Evolutionary conservation across 2,797 vertebrate genomes (phyloP).

Genomic region (Uromys caudimaculatus): DNA sequence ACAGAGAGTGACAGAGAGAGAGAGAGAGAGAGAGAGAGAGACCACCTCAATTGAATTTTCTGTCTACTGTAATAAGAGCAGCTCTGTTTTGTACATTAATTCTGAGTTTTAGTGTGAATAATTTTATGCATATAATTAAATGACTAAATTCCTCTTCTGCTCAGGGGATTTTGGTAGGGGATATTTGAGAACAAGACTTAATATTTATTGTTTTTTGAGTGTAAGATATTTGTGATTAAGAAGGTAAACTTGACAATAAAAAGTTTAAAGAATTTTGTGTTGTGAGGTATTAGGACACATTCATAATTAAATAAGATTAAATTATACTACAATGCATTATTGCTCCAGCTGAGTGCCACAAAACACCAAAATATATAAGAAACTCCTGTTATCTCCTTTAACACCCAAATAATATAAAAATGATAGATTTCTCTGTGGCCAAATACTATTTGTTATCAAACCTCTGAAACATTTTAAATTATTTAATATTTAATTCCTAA

Average conservation of each 20-base stretch:
- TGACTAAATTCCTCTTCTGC: background rate
- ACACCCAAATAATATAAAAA: background rate
- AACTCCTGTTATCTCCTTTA: background rate
- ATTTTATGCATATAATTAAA: constrained; percentile 11
- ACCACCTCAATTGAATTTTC: too few relatives aligned
- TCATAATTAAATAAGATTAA: background rate
- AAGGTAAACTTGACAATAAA: background rate
- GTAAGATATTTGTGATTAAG: background rate
- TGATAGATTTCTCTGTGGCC: background rate
- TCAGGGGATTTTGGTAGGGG: background rate
- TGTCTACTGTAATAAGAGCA: background rate
- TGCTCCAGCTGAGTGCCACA: rapidly evolving
- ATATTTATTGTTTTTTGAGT: background rate
- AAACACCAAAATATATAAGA: background rate
- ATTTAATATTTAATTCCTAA: background rate
- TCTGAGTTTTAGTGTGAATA: constrained; percentile 8
- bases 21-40: too few relatives aligned
- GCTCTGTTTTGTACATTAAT: constrained; percentile 51
- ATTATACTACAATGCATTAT: background rate
- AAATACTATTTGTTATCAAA: background rate
- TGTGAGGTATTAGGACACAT: background rate
- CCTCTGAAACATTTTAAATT: background rate
- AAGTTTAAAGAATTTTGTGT: background rate
- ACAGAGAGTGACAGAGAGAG: too few relatives aligned
- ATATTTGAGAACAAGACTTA: background rate